A percentile compares a stretch with the other conserved stretches of the same genome.
These are phyloP conservation scores for Phyto melanocephala DNA, from an alignment of 2,888 invertebrate species.

Conservation along the genomic window DNA sequence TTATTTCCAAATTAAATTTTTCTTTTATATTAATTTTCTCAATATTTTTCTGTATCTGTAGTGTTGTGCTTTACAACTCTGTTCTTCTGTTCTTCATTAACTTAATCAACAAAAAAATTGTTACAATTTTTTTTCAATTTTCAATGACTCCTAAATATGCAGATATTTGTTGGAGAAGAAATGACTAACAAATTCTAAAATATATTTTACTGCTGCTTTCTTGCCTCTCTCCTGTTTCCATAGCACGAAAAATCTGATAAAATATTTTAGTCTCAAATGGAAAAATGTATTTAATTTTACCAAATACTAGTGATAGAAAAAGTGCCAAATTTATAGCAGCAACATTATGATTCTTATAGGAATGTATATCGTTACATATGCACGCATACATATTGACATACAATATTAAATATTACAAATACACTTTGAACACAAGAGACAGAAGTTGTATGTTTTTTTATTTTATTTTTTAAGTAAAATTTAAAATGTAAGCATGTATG, in stretches of 20 bases:
- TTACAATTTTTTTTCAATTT: background rate
- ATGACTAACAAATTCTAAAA: background rate
- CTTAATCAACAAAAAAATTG: background rate
- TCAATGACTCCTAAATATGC: background rate
- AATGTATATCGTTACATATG: too few relatives aligned
- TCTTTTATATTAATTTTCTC: background rate
- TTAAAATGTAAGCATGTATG: background rate
- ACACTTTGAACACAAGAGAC: too few relatives aligned
- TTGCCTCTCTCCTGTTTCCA: background rate
- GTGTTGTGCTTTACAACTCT: conserved; percentile 34
- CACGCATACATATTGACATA: too few relatives aligned
- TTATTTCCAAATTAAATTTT: conserved; percentile 4
- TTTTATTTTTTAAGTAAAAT: background rate
- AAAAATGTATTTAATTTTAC: background rate
- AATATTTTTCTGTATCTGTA: conserved; percentile 8
- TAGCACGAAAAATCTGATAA: background rate
- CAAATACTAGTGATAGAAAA: too few relatives aligned
- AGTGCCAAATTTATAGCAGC: too few relatives aligned
- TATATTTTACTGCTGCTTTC: background rate
- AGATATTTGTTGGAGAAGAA: background rate
- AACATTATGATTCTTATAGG: too few relatives aligned
- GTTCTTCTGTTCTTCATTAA: conserved; percentile 26
- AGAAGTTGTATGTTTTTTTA: too few relatives aligned
- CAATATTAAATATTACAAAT: too few relatives aligned
- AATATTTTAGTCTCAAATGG: background rate